Evolutionary conservation across 2,113 vertebrate species (phyloP).

Genomic region (Rattus norvegicus): DNA sequence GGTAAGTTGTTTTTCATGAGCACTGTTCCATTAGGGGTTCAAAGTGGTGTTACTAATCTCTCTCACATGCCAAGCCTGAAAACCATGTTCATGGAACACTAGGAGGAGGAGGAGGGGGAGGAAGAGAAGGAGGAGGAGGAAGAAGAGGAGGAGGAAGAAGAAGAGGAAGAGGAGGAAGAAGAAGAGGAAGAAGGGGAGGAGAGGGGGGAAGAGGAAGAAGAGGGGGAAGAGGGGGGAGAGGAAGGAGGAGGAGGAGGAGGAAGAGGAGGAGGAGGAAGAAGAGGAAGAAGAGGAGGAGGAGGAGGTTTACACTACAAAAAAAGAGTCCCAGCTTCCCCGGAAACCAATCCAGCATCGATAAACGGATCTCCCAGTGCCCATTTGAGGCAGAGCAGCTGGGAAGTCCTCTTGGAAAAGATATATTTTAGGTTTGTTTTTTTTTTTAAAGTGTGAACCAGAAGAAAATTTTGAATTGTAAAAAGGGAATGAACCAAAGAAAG

Average conservation of each 20-base stretch:
- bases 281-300: no score
- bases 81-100: not conserved
- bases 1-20: not conserved
- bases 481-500: conserved; percentile 33
- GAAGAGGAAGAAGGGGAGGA: no score
- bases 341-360: not conserved
- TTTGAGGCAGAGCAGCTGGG: not conserved
- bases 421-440: not conserved
- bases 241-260: no score
- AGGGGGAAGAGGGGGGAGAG: no score
- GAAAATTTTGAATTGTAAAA: not conserved
- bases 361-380: not conserved
- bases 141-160: no score
- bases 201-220: no score
- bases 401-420: conserved; percentile 37
- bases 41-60: not conserved
- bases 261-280: not conserved
- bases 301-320: not conserved
- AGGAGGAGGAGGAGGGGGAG: no score
- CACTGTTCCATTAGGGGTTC: not conserved
- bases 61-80: not conserved
- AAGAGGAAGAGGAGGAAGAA: not conserved
- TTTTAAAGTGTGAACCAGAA: not conserved
- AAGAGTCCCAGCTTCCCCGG: not conserved
- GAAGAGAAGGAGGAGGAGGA: no score